Percentiles rank a stretch among this genome's conserved stretches.
phyloP scores from a whole-genome alignment of 1,140 invertebrate genomes.

The Pogonus chalceus region DNA sequence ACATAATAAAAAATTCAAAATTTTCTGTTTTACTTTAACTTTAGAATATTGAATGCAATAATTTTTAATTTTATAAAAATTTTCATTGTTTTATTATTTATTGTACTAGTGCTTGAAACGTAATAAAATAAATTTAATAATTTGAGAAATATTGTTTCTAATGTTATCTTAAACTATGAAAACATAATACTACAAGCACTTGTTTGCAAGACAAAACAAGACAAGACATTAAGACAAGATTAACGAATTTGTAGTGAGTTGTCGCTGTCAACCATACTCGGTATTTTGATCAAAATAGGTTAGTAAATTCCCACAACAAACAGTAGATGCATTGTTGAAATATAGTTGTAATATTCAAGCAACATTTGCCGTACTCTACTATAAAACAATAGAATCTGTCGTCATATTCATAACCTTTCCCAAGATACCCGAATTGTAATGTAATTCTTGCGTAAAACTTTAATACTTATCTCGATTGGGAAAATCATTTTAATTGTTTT shows the following conservation, averaged over 20 bases:
- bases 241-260: too few relatives aligned
- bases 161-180: neutral
- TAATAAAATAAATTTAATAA: neutral
- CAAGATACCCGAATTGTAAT: neutral
- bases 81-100: neutral
- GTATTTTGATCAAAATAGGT: neutral
- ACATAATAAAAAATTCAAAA: too few relatives aligned
- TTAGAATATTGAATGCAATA: too few relatives aligned
- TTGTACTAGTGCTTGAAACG: neutral
- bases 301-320: neutral
- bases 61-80: too few relatives aligned
- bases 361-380: neutral
- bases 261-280: neutral
- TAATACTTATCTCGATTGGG: neutral
- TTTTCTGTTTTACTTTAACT: too few relatives aligned
- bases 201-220: too few relatives aligned
- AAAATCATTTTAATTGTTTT: too few relatives aligned
- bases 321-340: neutral
- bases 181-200: neutral
- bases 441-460: neutral
- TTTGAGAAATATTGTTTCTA: neutral
- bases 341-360: neutral
- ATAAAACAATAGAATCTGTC: neutral
- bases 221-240: too few relatives aligned
- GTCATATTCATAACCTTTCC: neutral